Conservation (phyloP, 2,797 vertebrate species). For the Leptodactylus fallax region DNA sequence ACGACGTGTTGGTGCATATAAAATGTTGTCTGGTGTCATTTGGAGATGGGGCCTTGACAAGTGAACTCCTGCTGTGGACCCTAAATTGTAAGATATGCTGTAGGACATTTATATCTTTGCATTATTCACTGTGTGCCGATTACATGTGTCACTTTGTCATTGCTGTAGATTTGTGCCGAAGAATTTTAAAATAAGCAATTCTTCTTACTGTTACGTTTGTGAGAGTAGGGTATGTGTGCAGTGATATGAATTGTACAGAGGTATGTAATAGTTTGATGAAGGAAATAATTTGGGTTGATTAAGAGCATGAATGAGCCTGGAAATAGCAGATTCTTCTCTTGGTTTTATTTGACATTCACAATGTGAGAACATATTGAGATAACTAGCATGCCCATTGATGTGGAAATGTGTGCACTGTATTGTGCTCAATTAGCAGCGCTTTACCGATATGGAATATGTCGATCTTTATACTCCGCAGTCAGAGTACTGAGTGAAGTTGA, state of each 20-base stretch:
- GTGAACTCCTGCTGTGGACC: constrained; percentile 33
- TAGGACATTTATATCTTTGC: background rate
- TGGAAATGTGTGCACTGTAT: constrained; percentile 50
- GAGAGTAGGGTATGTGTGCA: background rate
- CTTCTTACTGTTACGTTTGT: background rate
- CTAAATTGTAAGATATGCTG: constrained; percentile 24
- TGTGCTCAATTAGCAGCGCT: constrained; percentile 35
- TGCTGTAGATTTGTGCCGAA: background rate
- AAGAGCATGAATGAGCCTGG: background rate
- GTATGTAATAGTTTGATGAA: constrained; percentile 7
- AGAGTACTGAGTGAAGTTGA: background rate
- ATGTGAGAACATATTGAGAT: constrained; percentile 49
- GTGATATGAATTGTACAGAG: background rate
- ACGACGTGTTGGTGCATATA: constrained; percentile 34
- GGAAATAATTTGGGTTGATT: constrained; percentile 34
- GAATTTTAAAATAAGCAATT: background rate
- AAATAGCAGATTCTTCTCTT: constrained; percentile 41
- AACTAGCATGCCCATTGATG: constrained; percentile 39
- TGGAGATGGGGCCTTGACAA: constrained; percentile 33
- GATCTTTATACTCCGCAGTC: background rate
- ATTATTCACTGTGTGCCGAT: background rate
- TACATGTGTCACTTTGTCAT: background rate
- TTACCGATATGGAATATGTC: background rate
- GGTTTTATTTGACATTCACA: constrained; percentile 45
- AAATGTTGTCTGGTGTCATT: constrained; percentile 34